Evolutionary conservation across 2,797 vertebrate species (phyloP).

Genomic region (Pteropus rufus): DNA sequence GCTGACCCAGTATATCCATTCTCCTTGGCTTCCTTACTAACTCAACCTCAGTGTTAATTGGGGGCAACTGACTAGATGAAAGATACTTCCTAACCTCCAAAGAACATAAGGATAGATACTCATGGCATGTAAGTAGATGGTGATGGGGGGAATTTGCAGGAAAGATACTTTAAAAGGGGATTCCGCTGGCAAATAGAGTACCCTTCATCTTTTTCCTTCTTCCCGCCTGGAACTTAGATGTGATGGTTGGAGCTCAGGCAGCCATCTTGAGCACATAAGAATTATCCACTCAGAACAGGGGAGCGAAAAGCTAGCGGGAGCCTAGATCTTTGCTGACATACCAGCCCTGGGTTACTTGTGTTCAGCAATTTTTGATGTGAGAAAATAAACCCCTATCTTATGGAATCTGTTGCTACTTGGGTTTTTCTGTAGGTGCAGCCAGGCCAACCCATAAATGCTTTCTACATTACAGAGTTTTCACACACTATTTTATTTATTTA

Average conservation of each 20-base stretch:
- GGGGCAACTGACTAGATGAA: not conserved
- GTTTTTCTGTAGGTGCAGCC: not conserved
- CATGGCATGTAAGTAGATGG: rapidly evolving
- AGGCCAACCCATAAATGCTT: not conserved
- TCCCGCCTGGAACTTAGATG: not conserved
- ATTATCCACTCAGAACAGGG: not conserved
- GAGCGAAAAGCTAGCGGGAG: not conserved
- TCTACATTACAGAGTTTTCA: not conserved
- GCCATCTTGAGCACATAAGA: not conserved
- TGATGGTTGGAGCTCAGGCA: not conserved
- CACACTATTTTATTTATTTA: no score
- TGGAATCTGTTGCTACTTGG: not conserved
- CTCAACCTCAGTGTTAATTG: not conserved
- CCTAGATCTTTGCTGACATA: not conserved
- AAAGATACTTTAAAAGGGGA: no score
- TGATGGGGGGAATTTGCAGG: not conserved
- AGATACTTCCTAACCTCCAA: rapidly evolving
- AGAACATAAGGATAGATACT: not conserved
- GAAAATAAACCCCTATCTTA: not conserved
- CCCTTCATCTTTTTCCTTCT: not conserved
- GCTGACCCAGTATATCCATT: rapidly evolving
- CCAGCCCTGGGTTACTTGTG: rapidly evolving
- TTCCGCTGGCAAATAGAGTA: not conserved
- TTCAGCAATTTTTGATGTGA: not conserved
- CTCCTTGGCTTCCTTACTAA: not conserved